Evolutionary conservation across 2,888 invertebrate genomes (phyloP).

Genomic region (Liodrosophila aerea): DNA sequence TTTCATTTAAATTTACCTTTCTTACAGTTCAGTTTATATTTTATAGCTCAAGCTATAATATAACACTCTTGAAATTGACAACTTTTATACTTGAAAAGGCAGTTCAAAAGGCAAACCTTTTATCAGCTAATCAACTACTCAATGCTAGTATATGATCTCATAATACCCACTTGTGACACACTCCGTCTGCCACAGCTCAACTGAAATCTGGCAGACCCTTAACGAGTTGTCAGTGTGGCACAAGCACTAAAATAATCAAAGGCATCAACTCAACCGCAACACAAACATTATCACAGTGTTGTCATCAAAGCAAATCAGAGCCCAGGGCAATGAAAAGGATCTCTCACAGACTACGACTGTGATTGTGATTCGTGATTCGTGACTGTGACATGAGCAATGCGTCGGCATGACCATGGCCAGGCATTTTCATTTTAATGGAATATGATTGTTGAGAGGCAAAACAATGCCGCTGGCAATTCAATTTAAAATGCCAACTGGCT

Average conservation of each 20-base stretch:
- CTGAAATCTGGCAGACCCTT: conserved; percentile 24
- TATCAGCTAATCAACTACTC: too few species aligned
- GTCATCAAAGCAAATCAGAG: conserved; percentile 67
- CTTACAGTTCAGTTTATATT: too few species aligned
- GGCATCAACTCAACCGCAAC: conserved; percentile 69
- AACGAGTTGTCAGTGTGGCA: conserved; percentile 43
- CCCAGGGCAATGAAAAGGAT: conserved; percentile 44
- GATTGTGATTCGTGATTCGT: too few species aligned
- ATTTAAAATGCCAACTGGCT: conserved; percentile 76
- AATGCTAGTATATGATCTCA: not conserved
- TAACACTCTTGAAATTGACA: too few species aligned
- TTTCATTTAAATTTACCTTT: too few species aligned
- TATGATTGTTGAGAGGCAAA: conserved; percentile 81
- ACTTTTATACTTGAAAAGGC: too few species aligned
- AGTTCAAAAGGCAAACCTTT: too few species aligned
- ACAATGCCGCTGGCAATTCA: conserved; percentile 81
- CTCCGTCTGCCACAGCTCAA: not conserved
- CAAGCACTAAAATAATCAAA: conserved; percentile 57
- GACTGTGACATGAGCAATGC: conserved; percentile 70
- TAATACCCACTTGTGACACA: not conserved
- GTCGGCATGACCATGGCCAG: too few species aligned
- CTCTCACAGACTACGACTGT: not conserved
- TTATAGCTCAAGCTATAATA: too few species aligned
- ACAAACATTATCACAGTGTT: conserved; percentile 66
- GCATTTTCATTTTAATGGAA: conserved; percentile 76